Percentiles rank a stretch among this genome's conserved stretches.
phyloP scores from a whole-genome alignment of 30 jellyfish, hydroid and myxozoan species.

The Catostylus mosaicus region DNA sequence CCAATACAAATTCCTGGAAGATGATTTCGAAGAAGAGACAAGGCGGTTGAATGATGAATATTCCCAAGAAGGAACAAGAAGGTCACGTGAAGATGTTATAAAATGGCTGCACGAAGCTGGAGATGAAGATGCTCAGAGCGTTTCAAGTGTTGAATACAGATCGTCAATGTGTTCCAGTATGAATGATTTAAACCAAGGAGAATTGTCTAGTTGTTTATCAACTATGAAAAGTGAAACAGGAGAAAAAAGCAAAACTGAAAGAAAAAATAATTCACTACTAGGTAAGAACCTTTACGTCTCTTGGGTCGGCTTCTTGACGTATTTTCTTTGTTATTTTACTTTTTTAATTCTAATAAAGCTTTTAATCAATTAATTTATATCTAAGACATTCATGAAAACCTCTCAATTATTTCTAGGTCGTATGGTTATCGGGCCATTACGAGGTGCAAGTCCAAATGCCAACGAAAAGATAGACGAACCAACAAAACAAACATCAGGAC shows the following conservation, averaged over 20 bases:
- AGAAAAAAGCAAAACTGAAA: neutral
- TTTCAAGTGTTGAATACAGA: conserved; percentile 69
- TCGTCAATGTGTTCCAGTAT: conserved; percentile 86
- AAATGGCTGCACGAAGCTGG: conserved; percentile 59
- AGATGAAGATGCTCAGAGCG: conserved; percentile 43
- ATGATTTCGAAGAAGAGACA: neutral
- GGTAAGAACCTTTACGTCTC: conserved; percentile 15
- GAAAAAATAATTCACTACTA: neutral
- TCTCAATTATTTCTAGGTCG: conserved; percentile 45
- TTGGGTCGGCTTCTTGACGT: neutral
- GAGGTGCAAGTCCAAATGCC: conserved; percentile 11
- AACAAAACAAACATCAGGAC: neutral
- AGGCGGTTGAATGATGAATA: neutral
- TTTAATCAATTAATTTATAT: too few species aligned
- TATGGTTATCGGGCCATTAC: conserved; percentile 67
- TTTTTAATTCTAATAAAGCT: too few species aligned
- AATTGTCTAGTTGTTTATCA: conserved; percentile 45
- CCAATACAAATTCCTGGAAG: neutral
- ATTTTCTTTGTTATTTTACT: too few species aligned
- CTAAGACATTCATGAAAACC: neutral
- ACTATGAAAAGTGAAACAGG: conserved; percentile 36
- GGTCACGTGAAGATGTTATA: conserved; percentile 52
- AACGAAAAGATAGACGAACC: neutral
- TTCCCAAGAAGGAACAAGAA: conserved; percentile 15
- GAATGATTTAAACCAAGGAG: conserved; percentile 55